Evolutionary conservation across 2,113 vertebrate species (phyloP).

Genomic region (Electrona antarctica): DNA sequence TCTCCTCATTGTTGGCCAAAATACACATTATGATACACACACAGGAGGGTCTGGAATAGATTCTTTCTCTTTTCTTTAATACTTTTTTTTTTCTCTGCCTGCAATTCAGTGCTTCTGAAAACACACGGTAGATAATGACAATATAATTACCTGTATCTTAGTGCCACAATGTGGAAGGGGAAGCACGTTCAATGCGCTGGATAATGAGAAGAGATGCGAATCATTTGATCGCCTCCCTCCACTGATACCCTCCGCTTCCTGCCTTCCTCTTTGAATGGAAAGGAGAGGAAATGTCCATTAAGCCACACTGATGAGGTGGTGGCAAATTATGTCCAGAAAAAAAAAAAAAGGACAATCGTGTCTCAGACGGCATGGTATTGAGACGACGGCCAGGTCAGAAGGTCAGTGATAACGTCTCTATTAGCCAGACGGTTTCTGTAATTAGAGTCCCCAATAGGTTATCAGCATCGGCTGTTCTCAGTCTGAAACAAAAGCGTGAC

Average conservation of each 20-base stretch:
- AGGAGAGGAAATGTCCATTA: constrained; percentile 40
- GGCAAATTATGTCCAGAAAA: constrained; percentile 33
- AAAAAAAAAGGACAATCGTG: constrained; percentile 44
- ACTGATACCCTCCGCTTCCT: constrained; percentile 32
- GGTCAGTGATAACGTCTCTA: constrained; percentile 50
- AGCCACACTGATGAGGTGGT: constrained; percentile 36
- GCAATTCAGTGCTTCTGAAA: constrained; percentile 17
- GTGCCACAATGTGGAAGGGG: constrained; percentile 6
- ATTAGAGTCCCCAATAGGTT: constrained; percentile 51
- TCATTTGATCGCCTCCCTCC: constrained; percentile 27
- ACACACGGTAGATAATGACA: constrained; percentile 13
- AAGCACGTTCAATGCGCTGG: constrained; percentile 13
- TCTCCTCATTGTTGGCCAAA: constrained; percentile 4
- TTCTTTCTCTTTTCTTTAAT: constrained; percentile 8
- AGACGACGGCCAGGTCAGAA: constrained; percentile 29
- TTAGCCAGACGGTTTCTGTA: constrained; percentile 44
- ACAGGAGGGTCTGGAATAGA: constrained; percentile 15
- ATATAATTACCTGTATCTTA: constrained; percentile 31
- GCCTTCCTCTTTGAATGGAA: constrained; percentile 37
- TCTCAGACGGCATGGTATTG: constrained; percentile 25
- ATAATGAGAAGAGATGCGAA: constrained; percentile 54
- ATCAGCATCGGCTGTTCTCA: constrained; percentile 17
- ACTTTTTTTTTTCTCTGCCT: constrained; percentile 5
- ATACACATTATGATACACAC: background rate
- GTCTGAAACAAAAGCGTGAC: constrained; percentile 16